These are phyloP conservation scores for Parazoanthus darwini DNA, from an alignment of 92 coral and sea anemone species.

Conservation along the genomic window DNA sequence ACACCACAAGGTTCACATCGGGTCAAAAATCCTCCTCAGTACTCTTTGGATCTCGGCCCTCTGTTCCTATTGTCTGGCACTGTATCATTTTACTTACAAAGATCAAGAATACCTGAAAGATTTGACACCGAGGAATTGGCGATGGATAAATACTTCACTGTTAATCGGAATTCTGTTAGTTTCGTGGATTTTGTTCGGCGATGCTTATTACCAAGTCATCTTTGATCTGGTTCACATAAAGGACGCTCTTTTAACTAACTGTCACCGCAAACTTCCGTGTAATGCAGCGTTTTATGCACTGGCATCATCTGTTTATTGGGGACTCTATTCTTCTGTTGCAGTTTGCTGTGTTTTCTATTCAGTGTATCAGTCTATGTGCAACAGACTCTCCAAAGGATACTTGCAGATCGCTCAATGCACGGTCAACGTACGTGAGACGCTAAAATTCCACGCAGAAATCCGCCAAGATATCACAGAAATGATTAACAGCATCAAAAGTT, in stretches of 20 bases:
- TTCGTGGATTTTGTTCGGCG: slow-evolving; percentile 58
- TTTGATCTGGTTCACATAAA: slow-evolving; percentile 66
- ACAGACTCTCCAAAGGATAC: slow-evolving; percentile 59
- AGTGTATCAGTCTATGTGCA: slow-evolving; percentile 53
- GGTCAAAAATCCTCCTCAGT: slow-evolving; percentile 58
- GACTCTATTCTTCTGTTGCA: slow-evolving; percentile 54
- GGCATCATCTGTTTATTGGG: slow-evolving; percentile 61
- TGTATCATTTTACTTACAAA: slow-evolving; percentile 46
- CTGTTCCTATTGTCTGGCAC: slow-evolving; percentile 44
- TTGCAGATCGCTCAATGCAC: slow-evolving; percentile 44
- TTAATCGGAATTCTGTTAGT: slow-evolving; percentile 49
- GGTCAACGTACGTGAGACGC: slow-evolving; percentile 38
- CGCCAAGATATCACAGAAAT: slow-evolving; percentile 47
- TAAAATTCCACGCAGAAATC: slow-evolving; percentile 41
- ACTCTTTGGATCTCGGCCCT: slow-evolving; percentile 55
- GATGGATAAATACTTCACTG: slow-evolving; percentile 37
- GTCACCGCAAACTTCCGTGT: slow-evolving; percentile 38
- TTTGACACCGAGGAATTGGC: slow-evolving; percentile 43
- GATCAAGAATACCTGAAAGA: slow-evolving; percentile 50
- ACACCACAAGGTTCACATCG: slow-evolving; percentile 47
- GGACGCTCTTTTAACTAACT: slow-evolving; percentile 38
- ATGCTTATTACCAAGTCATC: slow-evolving; percentile 56
- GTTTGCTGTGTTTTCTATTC: slow-evolving; percentile 59
- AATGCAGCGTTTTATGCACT: slow-evolving; percentile 46
- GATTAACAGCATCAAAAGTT: slow-evolving; percentile 36